A percentile compares a stretch with the other conserved stretches of the same genome.
Evolutionary conservation across 2,797 vertebrate species (phyloP).

Genomic region (Macroramphosus scolopax): DNA sequence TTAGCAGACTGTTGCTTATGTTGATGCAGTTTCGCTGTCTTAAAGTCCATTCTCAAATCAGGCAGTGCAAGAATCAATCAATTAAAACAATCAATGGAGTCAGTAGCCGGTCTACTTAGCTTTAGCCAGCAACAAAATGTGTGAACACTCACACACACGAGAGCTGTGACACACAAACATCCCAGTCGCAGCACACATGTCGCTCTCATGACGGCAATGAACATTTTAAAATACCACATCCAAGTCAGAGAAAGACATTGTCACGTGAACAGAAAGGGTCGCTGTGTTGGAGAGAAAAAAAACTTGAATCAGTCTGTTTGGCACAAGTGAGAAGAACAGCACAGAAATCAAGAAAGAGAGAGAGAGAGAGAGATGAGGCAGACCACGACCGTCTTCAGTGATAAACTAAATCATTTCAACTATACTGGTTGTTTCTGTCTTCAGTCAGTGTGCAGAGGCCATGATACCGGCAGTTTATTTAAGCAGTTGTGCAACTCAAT

Average conservation of each 20-base stretch:
- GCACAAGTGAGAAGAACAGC: conserved; percentile 42
- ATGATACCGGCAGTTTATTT: conserved; percentile 45
- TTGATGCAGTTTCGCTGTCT: no score
- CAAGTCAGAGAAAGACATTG: conserved; percentile 23
- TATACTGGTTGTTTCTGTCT: no score
- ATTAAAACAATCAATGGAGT: no score
- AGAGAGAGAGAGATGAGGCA: background rate
- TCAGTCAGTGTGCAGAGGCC: conserved; percentile 24
- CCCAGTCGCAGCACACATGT: conserved; percentile 11
- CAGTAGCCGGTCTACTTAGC: conserved; percentile 32
- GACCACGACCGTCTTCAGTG: conserved; percentile 1
- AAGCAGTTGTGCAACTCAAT: conserved; percentile 4
- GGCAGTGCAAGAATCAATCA: conserved; percentile 23
- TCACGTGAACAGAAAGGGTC: conserved; percentile 23
- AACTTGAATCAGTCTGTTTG: conserved; percentile 42
- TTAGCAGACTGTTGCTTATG: no score
- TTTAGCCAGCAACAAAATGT: conserved; percentile 2
- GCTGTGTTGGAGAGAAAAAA: conserved; percentile 47
- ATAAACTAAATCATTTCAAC: conserved; percentile 4
- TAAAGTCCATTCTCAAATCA: conserved; percentile 32
- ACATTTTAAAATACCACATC: conserved; percentile 23
- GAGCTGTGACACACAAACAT: conserved; percentile 3
- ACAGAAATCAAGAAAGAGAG: conserved; percentile 37
- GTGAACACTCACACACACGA: conserved; percentile 15
- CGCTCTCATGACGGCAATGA: no score